Evolutionary conservation across 1,140 invertebrate species (phyloP).

Genomic region (Neoseiulus cucumeris): DNA sequence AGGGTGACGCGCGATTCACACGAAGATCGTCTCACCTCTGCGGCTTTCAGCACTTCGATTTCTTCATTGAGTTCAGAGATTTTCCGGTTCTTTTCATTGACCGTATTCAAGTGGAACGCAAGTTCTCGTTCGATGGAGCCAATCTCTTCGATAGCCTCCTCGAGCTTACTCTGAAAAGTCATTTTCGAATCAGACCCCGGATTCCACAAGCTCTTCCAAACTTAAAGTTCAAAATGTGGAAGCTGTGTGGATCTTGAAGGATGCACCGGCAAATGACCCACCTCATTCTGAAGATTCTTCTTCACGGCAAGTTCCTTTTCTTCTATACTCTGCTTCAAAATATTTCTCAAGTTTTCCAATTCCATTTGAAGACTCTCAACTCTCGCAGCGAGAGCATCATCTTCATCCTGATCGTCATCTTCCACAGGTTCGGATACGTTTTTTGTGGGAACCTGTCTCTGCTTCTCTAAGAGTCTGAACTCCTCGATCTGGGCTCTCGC

Average conservation of each 20-base stretch:
- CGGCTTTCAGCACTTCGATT: neutral
- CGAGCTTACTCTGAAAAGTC: neutral
- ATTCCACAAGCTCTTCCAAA: neutral
- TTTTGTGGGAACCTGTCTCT: too few relatives aligned
- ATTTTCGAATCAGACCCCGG: neutral
- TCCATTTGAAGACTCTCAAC: neutral
- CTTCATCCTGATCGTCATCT: neutral
- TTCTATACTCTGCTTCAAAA: too few relatives aligned
- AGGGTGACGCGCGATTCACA: too few relatives aligned
- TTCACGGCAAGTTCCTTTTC: too few relatives aligned
- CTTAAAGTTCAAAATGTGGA: too few relatives aligned
- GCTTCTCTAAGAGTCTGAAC: too few relatives aligned
- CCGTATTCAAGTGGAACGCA: neutral
- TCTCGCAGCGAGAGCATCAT: neutral
- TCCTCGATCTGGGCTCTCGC: too few relatives aligned
- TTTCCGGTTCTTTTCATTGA: neutral
- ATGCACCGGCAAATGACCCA: too few relatives aligned
- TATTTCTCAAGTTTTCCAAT: neutral
- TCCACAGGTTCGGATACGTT: neutral
- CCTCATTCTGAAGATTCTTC: too few relatives aligned
- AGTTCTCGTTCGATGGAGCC: neutral
- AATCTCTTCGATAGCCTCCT: neutral
- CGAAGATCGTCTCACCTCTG: neutral
- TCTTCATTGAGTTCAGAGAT: neutral
- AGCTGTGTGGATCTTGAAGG: too few relatives aligned